phyloP scores from a whole-genome alignment of 2,797 vertebrate species.

The Anguilla anguilla region DNA sequence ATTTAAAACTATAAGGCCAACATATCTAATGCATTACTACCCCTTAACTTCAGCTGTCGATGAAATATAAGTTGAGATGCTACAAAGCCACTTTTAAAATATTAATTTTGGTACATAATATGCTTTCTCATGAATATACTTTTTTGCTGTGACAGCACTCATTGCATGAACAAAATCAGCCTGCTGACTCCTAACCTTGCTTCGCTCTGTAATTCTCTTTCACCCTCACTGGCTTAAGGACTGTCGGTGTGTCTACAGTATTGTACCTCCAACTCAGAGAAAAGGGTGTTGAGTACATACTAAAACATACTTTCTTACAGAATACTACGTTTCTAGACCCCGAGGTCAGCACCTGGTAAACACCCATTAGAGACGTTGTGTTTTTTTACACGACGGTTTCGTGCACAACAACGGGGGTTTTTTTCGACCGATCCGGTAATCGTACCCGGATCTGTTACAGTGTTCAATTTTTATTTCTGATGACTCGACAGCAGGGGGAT shows the following conservation, averaged over 20 bases:
- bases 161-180: not conserved
- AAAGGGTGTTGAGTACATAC: not conserved
- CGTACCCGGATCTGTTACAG: not conserved
- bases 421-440: not conserved
- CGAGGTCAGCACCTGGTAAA: not conserved
- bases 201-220: not conserved
- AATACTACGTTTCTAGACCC: too few species aligned
- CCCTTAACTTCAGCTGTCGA: not conserved
- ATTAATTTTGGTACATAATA: not conserved
- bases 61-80: not conserved
- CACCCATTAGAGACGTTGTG: not conserved
- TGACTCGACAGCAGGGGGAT: conserved; percentile 1
- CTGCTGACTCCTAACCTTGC: not conserved
- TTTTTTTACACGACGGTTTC: not conserved
- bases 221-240: not conserved
- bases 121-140: not conserved
- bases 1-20: not conserved
- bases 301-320: not conserved
- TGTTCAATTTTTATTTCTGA: conserved; percentile 19
- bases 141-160: not conserved
- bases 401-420: not conserved
- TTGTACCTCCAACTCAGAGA: not conserved
- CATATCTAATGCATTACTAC: not conserved
- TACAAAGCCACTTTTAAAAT: not conserved
- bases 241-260: not conserved